Base-by-base conservation (phyloP, 2,797 vertebrate genomes). In the Nyctibius grandis region DNA sequence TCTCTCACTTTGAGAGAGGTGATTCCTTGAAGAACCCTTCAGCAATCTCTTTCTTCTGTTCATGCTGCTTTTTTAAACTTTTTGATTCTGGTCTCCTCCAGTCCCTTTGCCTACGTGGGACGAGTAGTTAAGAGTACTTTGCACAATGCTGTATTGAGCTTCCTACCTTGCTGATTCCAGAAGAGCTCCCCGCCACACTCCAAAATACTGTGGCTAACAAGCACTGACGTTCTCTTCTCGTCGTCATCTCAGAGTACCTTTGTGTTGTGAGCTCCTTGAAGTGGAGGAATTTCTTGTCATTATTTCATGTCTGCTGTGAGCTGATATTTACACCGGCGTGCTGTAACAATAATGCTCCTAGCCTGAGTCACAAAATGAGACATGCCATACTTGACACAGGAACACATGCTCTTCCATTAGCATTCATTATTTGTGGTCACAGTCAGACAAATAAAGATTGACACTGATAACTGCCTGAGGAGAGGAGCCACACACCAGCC, bases 291-390 rank as follows among this genome's bases (percentile, higher is more conserved):
- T 89, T 40, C n/a, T 57, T 48, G 61, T n/a, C n/a, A 0, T 28
- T 89, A 4, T 76, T 88, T 59, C 47, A 53, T 45, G 19, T 33
- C 61, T 44, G 47, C 76, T 57, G 31, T 1, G 7, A 72, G 48
- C 44, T 29, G 74, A 6, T 54, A 36, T 9, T 61, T 44, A 20
- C 20, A 4, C 20, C 0, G 0, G 19, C 0, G 5, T 10, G 33
- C 67, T 70, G n/a, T 11, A 50, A 44, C 57, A 6, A 15, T 23
- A n/a, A 31, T 13, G 1, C 51, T 77, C 21, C 65, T 9, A 5
- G 36, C 23, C 40, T 0, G 33, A 50, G 64, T 21, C 74, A 11
- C 69, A 14, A 8, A 47, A 34, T 2, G 50, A 61, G 85, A 26
- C 25, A 0, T 42, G 80, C 63, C 34, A 11, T 2, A 1, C 28